Evolutionary conservation across 1,140 invertebrate genomes (phyloP), one percentile per base, ranked within the genome.

Genomic region (Drosophila jambulina): DNA sequence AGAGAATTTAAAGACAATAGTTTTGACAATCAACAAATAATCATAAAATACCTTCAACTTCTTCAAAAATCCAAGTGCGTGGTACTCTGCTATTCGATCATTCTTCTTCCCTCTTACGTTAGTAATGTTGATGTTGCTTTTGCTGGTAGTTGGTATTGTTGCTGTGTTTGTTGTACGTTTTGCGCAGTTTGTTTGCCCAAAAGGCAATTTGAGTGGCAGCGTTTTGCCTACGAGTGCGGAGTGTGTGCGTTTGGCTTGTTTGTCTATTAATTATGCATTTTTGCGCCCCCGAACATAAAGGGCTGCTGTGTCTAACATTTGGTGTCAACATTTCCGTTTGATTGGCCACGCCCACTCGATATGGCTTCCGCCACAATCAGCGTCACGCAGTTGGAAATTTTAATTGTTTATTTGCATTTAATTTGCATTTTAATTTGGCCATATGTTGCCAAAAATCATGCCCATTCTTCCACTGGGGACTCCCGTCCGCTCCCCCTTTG

Each of bases 381-480:
- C 32, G 56, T 25, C 40, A 42, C 62, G 29, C 67, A 75, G 58
- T 64, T 85, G 74, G 67, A 79, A 82, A 85, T 76, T 91, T 75
- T 82, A 82, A 91, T 91, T 91, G 63, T 75, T 78, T 86, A 80
- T 91, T 92, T 92, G 78, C 82, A 88, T 81, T 77, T 69, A 53
- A 91, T 92, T 92, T 91, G 79, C 87, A 91, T 91, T 80, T 88
- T 81, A 78, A 78, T 82, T 62, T 60, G 46, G 71, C 82, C 91
- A 92, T 92, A 92, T 92, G 91, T 82, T 83, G 49, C 71, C 53
- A 78, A 79, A 91, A 74, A 63, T 46, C 63, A 36, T 17, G 32
- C 19, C 13, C 21, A 38, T 63, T 63, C 42, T 63, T 40, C 49
- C 36, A 27, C 13, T 27, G 61, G 61, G 61, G 61, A 32, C 25